These are phyloP conservation scores for Epirrita christyi DNA, from an alignment of 2,888 invertebrate species.

Conservation along the genomic window DNA sequence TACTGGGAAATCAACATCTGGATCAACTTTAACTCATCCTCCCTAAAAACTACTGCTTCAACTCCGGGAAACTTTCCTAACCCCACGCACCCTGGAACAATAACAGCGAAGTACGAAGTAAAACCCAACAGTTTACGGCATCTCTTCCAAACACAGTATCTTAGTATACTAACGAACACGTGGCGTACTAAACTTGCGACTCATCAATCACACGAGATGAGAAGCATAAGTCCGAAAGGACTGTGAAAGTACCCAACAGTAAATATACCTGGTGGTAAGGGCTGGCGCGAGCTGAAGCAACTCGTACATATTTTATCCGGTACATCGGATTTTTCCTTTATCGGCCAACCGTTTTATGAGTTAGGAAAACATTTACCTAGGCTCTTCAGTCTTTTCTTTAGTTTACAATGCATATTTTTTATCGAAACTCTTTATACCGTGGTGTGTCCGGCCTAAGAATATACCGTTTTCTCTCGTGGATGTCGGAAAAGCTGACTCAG, in stretches of 20 bases:
- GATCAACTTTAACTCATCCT: constrained; percentile 22
- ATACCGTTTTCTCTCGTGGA: too few relatives aligned
- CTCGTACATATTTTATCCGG: too few relatives aligned
- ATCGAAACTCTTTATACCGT: too few relatives aligned
- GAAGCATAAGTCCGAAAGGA: constrained; percentile 53
- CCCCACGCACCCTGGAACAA: constrained; percentile 37
- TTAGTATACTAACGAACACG: constrained; percentile 64
- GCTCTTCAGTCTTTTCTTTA: too few relatives aligned
- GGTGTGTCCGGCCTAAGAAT: too few relatives aligned
- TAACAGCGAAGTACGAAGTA: constrained; percentile 48
- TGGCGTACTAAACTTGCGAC: constrained; percentile 68
- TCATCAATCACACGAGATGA: constrained; percentile 75
- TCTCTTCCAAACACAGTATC: constrained; percentile 52
- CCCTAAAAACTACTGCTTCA: constrained; percentile 22
- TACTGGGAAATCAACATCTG: constrained; percentile 16
- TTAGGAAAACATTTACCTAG: too few relatives aligned
- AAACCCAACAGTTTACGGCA: constrained; percentile 53
- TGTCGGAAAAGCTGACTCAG: too few relatives aligned
- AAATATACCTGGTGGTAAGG: constrained; percentile 25
- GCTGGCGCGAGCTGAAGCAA: neutral
- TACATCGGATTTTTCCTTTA: too few relatives aligned
- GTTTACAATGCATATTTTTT: too few relatives aligned
- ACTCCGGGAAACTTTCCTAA: constrained; percentile 21
- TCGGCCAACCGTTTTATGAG: too few relatives aligned
- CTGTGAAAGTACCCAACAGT: constrained; percentile 56